Evolutionary conservation across 2,888 invertebrate species (phyloP), one percentile per base, ranked within the genome.

Genomic region (Drosophila lacicola): DNA sequence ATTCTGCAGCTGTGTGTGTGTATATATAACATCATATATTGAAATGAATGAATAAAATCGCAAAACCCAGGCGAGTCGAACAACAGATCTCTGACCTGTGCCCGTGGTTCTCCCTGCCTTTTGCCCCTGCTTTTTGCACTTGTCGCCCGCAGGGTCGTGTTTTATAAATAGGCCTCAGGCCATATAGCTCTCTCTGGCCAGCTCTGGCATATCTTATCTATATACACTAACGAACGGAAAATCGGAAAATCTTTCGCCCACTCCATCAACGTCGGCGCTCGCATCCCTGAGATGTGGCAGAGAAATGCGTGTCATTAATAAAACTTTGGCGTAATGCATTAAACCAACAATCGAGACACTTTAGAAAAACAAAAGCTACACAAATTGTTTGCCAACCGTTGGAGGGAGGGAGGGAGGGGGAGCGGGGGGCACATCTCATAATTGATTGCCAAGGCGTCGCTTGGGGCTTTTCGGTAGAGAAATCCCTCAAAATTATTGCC

Each of bases 401-500:
- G 33, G 3, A 5, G 4, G 14, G 39, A 14, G 1, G 6, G 51
- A 14, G 25, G 10, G 6, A 5, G 0, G 9, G 5, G 2, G 8
- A 25, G 39, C 14, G 37, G 51, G 37, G 21, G 37, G 56, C 71
- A 67, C 71, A 61, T 74, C 70, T 70, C 79, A 78, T 83, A 83
- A 83, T 83, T 83, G 83, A 83, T 86, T 76, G 83, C 76, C 86
- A 83, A 83, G 83, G 86, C 83, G 73, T 72, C 29, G 29, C 29
- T 73, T 78, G 78, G 63, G 70, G 78, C 68, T 29, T 67, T 75
- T 65, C 47, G 65, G 64, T 70, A 55, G 65, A 80, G 69, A 82
- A 72, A 82, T 86, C 77, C 76, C 79, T 64, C 78, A 83, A 78
- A 82, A 82, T 82, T 74, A 78, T 80, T 74, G 73, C 71, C 55